Evolutionary conservation across 2,888 invertebrate genomes (phyloP).

Genomic region (Heliconius erato): DNA sequence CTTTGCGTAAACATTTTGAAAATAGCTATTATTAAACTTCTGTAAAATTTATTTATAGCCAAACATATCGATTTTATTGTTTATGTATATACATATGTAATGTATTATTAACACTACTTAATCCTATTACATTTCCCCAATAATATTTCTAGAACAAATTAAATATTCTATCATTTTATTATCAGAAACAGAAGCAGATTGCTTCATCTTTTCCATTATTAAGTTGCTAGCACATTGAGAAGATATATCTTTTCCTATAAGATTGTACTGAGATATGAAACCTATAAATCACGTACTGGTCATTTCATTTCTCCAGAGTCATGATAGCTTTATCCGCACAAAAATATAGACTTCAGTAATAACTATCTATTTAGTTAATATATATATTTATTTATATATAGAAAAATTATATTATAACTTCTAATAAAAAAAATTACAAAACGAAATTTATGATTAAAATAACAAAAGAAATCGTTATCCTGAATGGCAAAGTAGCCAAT

Average conservation of each 20-base stretch:
- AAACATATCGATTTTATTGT: neutral
- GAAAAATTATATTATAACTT: neutral
- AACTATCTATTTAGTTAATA: conserved; percentile 17
- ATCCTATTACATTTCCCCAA: neutral
- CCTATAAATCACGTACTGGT: conserved; percentile 34
- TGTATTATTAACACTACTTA: neutral
- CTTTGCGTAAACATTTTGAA: neutral
- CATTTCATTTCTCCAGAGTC: conserved; percentile 35
- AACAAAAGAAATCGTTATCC: neutral
- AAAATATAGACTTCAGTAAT: conserved; percentile 21
- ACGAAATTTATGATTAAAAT: neutral
- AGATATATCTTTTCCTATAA: conserved; percentile 32
- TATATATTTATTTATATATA: neutral
- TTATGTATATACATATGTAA: neutral
- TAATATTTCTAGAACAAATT: neutral
- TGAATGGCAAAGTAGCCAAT: too few species aligned
- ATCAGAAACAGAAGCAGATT: conserved; percentile 24
- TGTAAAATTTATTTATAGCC: neutral
- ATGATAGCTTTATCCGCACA: conserved; percentile 26
- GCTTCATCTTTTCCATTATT: conserved; percentile 31
- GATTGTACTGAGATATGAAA: conserved; percentile 36
- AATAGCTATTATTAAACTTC: neutral
- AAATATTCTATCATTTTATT: conserved; percentile 1
- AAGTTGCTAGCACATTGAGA: conserved; percentile 35
- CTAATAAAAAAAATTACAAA: neutral